A percentile compares a stretch with the other conserved stretches of the same genome.
phyloP scores from a whole-genome alignment of 2,113 vertebrate species.

The Parus major region DNA sequence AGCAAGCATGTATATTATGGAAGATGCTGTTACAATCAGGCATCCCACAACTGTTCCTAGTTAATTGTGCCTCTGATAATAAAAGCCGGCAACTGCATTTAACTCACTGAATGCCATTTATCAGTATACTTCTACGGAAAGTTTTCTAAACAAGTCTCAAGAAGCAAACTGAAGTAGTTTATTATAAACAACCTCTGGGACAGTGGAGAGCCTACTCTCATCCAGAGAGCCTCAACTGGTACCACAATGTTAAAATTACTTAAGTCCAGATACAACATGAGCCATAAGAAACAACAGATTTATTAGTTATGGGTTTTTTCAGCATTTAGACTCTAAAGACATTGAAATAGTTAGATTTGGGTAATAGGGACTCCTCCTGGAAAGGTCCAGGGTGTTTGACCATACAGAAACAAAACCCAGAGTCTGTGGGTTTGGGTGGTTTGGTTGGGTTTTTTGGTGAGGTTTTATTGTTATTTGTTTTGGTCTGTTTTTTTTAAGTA shows the following conservation, averaged over 20 bases:
- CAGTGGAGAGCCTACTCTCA: background rate
- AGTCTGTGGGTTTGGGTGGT: background rate
- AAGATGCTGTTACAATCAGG: background rate
- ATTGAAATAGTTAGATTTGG: background rate
- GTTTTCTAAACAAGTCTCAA: background rate
- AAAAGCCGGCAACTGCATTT: background rate
- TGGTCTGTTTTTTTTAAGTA: background rate
- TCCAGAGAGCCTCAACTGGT: background rate
- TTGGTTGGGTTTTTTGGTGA: background rate
- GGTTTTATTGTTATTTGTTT: background rate
- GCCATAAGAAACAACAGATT: background rate
- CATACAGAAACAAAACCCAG: background rate
- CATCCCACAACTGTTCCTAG: background rate
- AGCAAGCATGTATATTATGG: background rate
- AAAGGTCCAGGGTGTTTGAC: background rate
- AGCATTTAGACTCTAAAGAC: background rate
- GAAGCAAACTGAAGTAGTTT: background rate
- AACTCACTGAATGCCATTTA: background rate
- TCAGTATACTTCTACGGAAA: background rate
- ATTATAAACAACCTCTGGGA: background rate
- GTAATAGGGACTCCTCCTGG: background rate
- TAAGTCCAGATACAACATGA: background rate
- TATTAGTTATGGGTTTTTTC: background rate
- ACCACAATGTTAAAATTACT: background rate
- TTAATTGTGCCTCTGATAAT: background rate